phyloP scores from a whole-genome alignment of 1,140 invertebrate genomes.

The Bombus vancouverensis region DNA sequence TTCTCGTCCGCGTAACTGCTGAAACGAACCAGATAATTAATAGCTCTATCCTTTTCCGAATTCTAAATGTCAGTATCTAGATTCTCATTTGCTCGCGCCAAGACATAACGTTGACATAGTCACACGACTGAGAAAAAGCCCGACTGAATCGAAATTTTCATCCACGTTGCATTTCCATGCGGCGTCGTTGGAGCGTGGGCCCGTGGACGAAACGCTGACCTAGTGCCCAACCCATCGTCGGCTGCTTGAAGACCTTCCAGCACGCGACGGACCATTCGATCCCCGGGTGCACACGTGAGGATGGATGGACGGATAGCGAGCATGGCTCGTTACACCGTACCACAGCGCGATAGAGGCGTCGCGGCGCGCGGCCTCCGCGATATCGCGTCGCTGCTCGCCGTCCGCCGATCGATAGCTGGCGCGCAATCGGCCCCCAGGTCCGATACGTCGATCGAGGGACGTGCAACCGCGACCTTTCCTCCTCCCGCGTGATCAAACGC shows the following conservation, averaged over 20 bases:
- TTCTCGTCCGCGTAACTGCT: too few species aligned
- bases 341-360: slow-evolving; percentile 38
- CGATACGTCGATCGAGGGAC: slow-evolving; percentile 26
- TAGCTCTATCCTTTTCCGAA: too few species aligned
- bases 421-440: slow-evolving; percentile 1
- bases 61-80: too few species aligned
- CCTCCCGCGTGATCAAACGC: neutral
- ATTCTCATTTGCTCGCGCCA: too few species aligned
- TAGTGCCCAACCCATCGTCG: slow-evolving; percentile 57
- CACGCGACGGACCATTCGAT: slow-evolving; percentile 62
- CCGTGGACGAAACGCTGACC: slow-evolving; percentile 54
- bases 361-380: slow-evolving; percentile 11
- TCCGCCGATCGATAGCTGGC: slow-evolving; percentile 21
- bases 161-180: too few species aligned
- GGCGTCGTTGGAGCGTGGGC: neutral
- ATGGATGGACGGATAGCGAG: slow-evolving; percentile 41
- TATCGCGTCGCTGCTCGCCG: slow-evolving; percentile 21
- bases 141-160: too few species aligned
- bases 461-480: neutral
- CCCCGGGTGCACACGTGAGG: slow-evolving; percentile 27
- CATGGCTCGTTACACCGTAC: slow-evolving; percentile 30
- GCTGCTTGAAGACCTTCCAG: slow-evolving; percentile 51
- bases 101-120: too few species aligned
- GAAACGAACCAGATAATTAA: too few species aligned
- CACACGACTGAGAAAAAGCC: too few species aligned